A percentile compares a stretch with the other conserved stretches of the same genome.
phyloP scores from a whole-genome alignment of 2,888 invertebrate genomes.

The Tyria jacobaeae region DNA sequence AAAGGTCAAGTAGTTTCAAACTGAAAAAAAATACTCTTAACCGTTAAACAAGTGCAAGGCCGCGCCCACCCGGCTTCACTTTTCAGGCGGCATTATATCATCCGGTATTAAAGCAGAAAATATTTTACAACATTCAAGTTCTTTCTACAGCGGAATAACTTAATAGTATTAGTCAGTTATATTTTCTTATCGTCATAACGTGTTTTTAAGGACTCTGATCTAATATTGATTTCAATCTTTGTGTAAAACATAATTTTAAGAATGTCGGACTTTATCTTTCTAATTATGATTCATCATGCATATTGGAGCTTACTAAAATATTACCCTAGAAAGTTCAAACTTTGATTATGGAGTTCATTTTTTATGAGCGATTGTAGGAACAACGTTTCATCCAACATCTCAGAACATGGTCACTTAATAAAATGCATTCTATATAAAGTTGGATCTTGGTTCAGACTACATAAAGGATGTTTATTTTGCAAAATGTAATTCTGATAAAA shows the following conservation, averaged over 20 bases:
- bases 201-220: conserved; percentile 50
- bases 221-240: conserved; percentile 1
- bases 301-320: conserved; percentile 67
- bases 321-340: conserved; percentile 40
- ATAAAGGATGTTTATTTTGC: neutral
- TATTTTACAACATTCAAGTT: conserved; percentile 56
- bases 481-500: too few species aligned
- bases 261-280: neutral
- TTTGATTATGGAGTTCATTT: conserved; percentile 42
- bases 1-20: conserved; percentile 63
- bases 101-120: conserved; percentile 65
- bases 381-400: too few species aligned
- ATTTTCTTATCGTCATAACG: conserved; percentile 57
- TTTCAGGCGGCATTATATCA: conserved; percentile 76
- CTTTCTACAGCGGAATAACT: conserved; percentile 45
- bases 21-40: conserved; percentile 64
- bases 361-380: too few species aligned
- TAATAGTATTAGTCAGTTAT: conserved; percentile 59
- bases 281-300: conserved; percentile 56
- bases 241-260: conserved; percentile 25
- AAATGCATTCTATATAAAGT: too few species aligned
- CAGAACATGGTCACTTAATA: too few species aligned
- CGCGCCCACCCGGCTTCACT: conserved; percentile 68
- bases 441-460: neutral
- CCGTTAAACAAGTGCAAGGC: conserved; percentile 71